phyloP scores from a whole-genome alignment of 2,113 vertebrate genomes.

The Pomatorhinus ruficollis region DNA sequence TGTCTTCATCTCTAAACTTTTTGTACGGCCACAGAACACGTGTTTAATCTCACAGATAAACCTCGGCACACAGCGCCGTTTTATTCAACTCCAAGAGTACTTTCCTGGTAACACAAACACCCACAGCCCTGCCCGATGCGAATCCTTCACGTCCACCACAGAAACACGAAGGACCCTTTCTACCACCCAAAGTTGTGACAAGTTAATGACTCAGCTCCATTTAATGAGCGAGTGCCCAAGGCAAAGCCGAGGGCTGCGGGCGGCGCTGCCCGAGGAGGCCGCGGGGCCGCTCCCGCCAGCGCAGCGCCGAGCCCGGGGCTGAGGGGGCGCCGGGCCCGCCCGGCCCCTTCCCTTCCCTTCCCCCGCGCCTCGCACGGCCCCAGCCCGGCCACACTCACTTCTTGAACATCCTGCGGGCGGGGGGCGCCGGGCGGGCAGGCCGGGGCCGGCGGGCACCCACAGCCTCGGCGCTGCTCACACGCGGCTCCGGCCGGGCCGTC shows the following conservation, averaged over 20 bases:
- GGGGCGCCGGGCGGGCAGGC: background rate
- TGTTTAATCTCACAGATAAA: background rate
- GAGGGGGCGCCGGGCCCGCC: background rate
- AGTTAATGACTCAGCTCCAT: background rate
- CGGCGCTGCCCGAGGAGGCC: background rate
- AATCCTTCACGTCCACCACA: background rate
- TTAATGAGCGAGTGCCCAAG: background rate
- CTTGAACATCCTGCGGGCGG: conserved; percentile 58
- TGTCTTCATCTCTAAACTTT: background rate
- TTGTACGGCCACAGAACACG: fast-evolving
- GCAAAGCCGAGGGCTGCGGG: background rate
- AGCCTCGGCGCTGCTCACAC: background rate
- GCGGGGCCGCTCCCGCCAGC: background rate
- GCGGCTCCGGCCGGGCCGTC: background rate
- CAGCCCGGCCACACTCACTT: conserved; percentile 10
- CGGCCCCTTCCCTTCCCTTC: fast-evolving
- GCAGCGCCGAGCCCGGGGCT: background rate
- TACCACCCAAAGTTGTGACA: fast-evolving
- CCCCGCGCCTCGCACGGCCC: too few relatives aligned
- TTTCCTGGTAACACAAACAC: background rate
- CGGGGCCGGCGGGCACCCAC: background rate
- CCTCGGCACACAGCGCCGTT: fast-evolving
- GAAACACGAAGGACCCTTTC: fast-evolving
- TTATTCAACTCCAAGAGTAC: fast-evolving
- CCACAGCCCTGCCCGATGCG: fast-evolving